Base-by-base conservation (phyloP, 92 coral and sea anemone species). In the Pocillopora meandrina region DNA sequence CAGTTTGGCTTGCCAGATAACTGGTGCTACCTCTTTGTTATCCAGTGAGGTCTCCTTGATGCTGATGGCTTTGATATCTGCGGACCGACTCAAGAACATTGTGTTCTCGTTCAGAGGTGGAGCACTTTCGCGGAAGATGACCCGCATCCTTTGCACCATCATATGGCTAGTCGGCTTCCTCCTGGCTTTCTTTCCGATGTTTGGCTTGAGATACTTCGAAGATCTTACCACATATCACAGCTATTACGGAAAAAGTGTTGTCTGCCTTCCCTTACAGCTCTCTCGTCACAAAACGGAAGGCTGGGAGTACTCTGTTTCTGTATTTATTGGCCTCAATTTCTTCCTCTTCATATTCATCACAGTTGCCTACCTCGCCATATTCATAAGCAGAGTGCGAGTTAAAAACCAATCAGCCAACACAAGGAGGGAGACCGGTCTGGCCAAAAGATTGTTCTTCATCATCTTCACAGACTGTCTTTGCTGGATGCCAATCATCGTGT, bases 401-500 rank as follows among this genome's bases (percentile, higher is more conserved):
- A 89, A 89, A 21, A 58, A 72, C 26, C 68, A 81, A 56, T 87
- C 87, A 9, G 90, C 88, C 31, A 81, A 86, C 55, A 77, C 90
- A 13, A 78, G 78, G 12, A 82, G 94, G 19, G 90, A 92, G 35
- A 80, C 92, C 56, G 80, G 94, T 6, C 86, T 92, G 1, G 96
- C 93, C 21, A 93, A 84, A 10, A 91, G 95, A 23, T 88, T 95
- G 92, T 85, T 93, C 57, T 92, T 95, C 63, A 93, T 95, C 36
- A 90, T 95, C 15, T 87, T 93, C 0, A 92, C 98, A 16, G 98
- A 95, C 85, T 92, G 93, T 61, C 79, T 90, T 65, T 95, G 98
- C 58, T 95, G 98, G 98, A 82, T 95, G 56, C 98, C 98, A 10
- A 90, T 95, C 68, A 95, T 95, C 18, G 77, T 91, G 6, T 87